phyloP scores from a whole-genome alignment of 2,113 vertebrate species.

The Polypterus senegalus region DNA sequence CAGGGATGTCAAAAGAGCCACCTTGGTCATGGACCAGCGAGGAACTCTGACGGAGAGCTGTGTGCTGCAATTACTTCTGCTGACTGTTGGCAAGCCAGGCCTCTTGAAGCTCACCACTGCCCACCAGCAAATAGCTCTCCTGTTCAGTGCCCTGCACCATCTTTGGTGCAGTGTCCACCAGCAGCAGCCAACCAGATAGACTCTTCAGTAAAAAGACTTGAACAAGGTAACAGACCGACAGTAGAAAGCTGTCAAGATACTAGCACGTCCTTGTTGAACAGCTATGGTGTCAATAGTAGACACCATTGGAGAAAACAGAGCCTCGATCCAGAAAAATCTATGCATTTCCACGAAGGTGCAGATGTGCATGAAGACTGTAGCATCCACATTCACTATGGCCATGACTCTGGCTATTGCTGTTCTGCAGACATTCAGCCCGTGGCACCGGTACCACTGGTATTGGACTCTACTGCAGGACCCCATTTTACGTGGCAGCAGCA shows the following conservation, averaged over 20 bases:
- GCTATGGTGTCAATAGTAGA: slow-evolving; percentile 33
- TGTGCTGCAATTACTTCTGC: slow-evolving; percentile 23
- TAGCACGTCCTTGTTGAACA: slow-evolving; percentile 17
- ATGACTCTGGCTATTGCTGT: slow-evolving; percentile 50
- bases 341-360: slow-evolving; percentile 52
- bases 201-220: background rate
- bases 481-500: slow-evolving; percentile 67
- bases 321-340: slow-evolving; percentile 38
- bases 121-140: slow-evolving; percentile 21
- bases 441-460: slow-evolving; percentile 57
- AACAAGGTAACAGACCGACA: slow-evolving; percentile 15
- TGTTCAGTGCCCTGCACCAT: slow-evolving; percentile 40
- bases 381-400: slow-evolving; percentile 46
- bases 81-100: slow-evolving; percentile 13
- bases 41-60: slow-evolving; percentile 48
- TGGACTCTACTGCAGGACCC: slow-evolving; percentile 51
- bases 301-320: slow-evolving; percentile 56
- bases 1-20: slow-evolving; percentile 31
- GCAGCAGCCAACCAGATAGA: slow-evolving; percentile 15
- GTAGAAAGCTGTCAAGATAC: slow-evolving; percentile 9
- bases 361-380: slow-evolving; percentile 49
- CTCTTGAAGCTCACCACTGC: slow-evolving; percentile 38
- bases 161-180: slow-evolving; percentile 16
- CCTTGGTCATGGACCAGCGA: slow-evolving; percentile 36
- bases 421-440: slow-evolving; percentile 55